phyloP scores from a whole-genome alignment of 2,113 vertebrate species.

The Mellivora capensis region DNA sequence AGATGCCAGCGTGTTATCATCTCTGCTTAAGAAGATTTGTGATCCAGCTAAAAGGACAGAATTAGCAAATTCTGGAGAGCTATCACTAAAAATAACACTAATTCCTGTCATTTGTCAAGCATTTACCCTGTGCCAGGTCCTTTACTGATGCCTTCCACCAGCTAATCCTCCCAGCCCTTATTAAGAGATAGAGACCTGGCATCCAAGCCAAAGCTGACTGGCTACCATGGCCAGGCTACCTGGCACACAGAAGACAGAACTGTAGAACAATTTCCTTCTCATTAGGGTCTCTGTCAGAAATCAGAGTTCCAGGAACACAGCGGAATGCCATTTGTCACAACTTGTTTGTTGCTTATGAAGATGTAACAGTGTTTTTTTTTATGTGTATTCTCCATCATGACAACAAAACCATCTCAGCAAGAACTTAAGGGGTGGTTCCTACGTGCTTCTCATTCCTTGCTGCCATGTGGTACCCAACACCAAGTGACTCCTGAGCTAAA shows the following conservation, averaged over 20 bases:
- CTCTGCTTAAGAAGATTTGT: neutral
- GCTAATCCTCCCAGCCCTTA: neutral
- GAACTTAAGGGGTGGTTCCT: neutral
- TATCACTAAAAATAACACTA: neutral
- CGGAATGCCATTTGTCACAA: neutral
- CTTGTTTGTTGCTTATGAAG: neutral
- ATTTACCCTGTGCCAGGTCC: neutral
- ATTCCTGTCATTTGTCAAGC: neutral
- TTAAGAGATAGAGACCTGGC: neutral
- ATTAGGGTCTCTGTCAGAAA: neutral
- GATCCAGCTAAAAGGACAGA: neutral
- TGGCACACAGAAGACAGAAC: neutral
- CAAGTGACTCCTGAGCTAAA: constrained; percentile 1
- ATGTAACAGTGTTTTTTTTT: neutral
- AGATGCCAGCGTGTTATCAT: neutral
- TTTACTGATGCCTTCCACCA: neutral
- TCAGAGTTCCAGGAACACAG: neutral
- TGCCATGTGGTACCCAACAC: neutral
- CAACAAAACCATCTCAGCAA: neutral
- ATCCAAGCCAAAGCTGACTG: neutral
- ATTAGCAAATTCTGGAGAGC: neutral
- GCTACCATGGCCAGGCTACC: neutral
- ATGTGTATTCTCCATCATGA: neutral
- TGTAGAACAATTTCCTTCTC: neutral
- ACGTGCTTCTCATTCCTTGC: neutral